phyloP scores from a whole-genome alignment of 2,797 vertebrate species.

The Paedocypris micromegethes region DNA sequence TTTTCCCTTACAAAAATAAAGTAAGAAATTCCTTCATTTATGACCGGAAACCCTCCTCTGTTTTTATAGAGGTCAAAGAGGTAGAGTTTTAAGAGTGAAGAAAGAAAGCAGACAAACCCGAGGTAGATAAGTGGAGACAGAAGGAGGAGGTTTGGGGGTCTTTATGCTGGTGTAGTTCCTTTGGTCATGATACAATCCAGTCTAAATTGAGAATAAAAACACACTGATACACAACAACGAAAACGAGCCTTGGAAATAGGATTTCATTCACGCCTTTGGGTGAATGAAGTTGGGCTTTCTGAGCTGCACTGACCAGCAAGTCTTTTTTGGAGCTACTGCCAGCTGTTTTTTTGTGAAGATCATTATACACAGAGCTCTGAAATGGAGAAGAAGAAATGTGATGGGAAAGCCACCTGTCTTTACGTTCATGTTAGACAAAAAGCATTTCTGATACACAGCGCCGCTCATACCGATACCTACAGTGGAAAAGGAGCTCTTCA shows the following conservation, averaged over 20 bases:
- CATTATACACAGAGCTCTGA: conserved; percentile 80
- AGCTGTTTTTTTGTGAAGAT: conserved; percentile 73
- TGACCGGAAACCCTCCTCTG: too few relatives aligned
- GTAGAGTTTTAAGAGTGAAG: background rate
- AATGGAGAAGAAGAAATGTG: conserved; percentile 38
- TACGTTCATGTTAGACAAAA: background rate
- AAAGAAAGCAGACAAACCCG: conserved; percentile 61
- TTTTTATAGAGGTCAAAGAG: too few relatives aligned
- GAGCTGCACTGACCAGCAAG: conserved; percentile 79
- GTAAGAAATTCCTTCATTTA: too few relatives aligned
- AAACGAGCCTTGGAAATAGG: conserved; percentile 24
- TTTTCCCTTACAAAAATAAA: too few relatives aligned
- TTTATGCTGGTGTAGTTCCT: conserved; percentile 89
- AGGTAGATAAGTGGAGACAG: conserved; percentile 65
- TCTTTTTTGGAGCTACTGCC: conserved; percentile 74
- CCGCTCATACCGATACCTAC: conserved; percentile 62
- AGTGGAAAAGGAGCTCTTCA: conserved; percentile 72
- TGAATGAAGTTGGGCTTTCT: conserved; percentile 2
- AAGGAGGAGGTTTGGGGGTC: conserved; percentile 73
- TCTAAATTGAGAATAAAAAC: conserved; percentile 62
- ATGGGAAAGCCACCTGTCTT: too few relatives aligned
- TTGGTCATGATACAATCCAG: conserved; percentile 88
- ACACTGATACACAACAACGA: conserved; percentile 22
- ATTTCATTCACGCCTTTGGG: too few relatives aligned
- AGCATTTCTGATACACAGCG: background rate